Percentiles rank a stretch among this genome's conserved stretches.
These are phyloP conservation scores for Ataeniobius toweri DNA, from an alignment of 2,797 vertebrate species.

Conservation along the genomic window DNA sequence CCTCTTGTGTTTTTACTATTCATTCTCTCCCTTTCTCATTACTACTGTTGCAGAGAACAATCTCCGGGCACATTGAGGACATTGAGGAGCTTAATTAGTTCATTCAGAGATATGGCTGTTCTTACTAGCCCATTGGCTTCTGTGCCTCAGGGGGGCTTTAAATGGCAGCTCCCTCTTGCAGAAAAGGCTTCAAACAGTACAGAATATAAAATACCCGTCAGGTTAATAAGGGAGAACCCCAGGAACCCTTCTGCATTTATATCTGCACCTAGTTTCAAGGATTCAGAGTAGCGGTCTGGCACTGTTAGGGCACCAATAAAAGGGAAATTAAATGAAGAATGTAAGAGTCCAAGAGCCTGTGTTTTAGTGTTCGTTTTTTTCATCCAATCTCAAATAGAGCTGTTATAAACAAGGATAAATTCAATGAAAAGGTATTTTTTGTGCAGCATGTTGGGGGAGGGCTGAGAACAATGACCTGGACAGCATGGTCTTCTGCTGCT, in stretches of 20 bases:
- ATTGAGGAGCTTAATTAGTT: conserved; percentile 81
- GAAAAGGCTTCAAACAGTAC: conserved; percentile 53
- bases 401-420: conserved; percentile 29
- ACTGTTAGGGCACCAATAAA: neutral
- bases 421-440: conserved; percentile 3
- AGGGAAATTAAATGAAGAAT: conserved; percentile 9
- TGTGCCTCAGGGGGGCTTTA: conserved; percentile 68
- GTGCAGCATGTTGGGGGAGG: neutral
- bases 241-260: conserved; percentile 47
- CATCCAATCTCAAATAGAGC: conserved; percentile 18
- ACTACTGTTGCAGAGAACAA: conserved; percentile 71
- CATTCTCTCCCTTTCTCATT: conserved; percentile 65
- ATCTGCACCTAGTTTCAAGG: conserved; percentile 44
- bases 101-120: conserved; percentile 70
- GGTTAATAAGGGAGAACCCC: conserved; percentile 58
- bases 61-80: conserved; percentile 75
- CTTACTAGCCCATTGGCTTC: conserved; percentile 67
- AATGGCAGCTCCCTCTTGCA: conserved; percentile 71
- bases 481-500: neutral
- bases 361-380: conserved; percentile 8
- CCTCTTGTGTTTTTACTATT: conserved; percentile 41
- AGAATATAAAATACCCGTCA: conserved; percentile 68
- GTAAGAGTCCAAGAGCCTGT: neutral
- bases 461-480: neutral
- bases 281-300: conserved; percentile 13